Evolutionary conservation across 2,797 vertebrate genomes (phyloP), one percentile per base, ranked within the genome.

Genomic region (Orestias chungarensis): DNA sequence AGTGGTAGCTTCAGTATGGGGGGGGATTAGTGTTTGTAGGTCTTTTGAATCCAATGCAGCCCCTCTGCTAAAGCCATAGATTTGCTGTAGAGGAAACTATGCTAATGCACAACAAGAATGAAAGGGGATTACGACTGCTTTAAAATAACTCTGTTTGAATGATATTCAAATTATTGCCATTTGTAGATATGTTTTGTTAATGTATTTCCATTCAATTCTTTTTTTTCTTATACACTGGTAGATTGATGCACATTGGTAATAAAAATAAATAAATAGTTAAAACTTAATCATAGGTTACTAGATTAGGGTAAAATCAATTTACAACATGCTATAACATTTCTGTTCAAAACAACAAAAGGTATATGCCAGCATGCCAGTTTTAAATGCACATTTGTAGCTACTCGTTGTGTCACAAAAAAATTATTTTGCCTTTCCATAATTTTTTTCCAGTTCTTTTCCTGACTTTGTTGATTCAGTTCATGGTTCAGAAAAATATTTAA

Each of bases 401-500:
- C 35, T 42, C 35, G 2, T 25, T 1, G 35, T 42, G 35, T 54
- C 23, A 27, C 23, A 31, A 66, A 18, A 15, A 1, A 40, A 10
- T 18, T 23, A 27, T 25, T 64, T 64, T 40, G 35, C 62, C 7
- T 33, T 38, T 70, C 1, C n/a, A n/a, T n/a, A 20, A 10, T 71
- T 27, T 38, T 11, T 40, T 38, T 47, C 40, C 7, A 14, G 23
- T 6, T 5, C 3, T 25, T 8, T 49, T 64, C 18, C 43, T 62
- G 55, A 33, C 54, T 87, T 86, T 85, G 71, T 75, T 81, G 78
- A 84, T 88, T 91, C 72, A 89, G 75, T 87, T 79, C 59, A 62
- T 83, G 68, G 77, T 76, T 71, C 72, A 80, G 71, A 79, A 81
- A 84, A 66, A 82, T 43, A 73, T 12, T 64, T 66, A 70, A 77